phyloP scores from a whole-genome alignment of 1,140 invertebrate species.

The Phocides pigmalion region DNA sequence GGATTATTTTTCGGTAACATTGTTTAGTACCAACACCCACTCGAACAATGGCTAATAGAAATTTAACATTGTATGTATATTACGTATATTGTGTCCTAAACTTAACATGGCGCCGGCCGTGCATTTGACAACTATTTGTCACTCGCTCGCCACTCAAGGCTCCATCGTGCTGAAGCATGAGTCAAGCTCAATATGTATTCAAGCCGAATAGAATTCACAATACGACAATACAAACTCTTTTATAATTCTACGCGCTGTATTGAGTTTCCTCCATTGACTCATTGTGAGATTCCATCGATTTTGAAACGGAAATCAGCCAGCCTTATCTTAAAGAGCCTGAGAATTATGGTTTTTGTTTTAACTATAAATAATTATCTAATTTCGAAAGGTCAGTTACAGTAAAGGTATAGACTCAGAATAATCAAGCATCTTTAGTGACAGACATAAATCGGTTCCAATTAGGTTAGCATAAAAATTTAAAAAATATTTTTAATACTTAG shows the following conservation, averaged over 20 bases:
- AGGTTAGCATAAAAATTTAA: too few species aligned
- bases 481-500: too few species aligned
- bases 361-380: too few species aligned
- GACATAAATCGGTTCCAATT: too few species aligned
- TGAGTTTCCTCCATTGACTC: constrained; percentile 56
- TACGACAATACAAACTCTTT: constrained; percentile 54
- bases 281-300: constrained; percentile 36
- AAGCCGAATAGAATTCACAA: constrained; percentile 27
- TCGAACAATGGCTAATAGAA: too few species aligned
- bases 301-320: constrained; percentile 33
- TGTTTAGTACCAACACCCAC: too few species aligned
- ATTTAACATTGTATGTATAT: too few species aligned
- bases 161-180: constrained; percentile 43
- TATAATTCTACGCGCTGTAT: constrained; percentile 50
- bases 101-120: background rate
- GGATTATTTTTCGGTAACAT: too few species aligned
- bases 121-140: background rate
- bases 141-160: constrained; percentile 35
- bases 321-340: background rate
- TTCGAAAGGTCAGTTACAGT: too few species aligned
- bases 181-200: constrained; percentile 46
- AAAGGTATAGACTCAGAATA: too few species aligned
- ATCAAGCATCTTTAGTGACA: too few species aligned
- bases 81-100: background rate
- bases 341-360: background rate